Percentiles rank a stretch among this genome's conserved stretches.
Conservation (phyloP, 2,113 vertebrate species). For the Phainopepla nitens region DNA sequence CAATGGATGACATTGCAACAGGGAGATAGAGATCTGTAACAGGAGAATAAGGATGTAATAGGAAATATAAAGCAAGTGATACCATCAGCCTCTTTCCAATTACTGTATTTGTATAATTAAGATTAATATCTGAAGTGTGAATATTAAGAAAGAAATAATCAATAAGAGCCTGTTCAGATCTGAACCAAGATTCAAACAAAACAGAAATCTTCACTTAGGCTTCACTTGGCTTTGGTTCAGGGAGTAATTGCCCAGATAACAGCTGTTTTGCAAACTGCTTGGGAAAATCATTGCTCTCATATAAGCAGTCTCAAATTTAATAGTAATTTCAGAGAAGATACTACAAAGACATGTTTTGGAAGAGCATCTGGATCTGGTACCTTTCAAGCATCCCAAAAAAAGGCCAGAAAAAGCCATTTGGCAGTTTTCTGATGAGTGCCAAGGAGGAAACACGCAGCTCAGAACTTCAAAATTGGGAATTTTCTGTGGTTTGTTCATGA, state of each 20-base stretch:
- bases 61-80: not conserved
- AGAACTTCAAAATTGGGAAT: fast-evolving
- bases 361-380: not conserved
- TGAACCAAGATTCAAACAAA: not conserved
- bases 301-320: not conserved
- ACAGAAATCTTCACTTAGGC: not conserved
- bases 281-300: not conserved
- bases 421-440: not conserved
- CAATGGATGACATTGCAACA: not conserved
- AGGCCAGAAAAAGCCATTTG: not conserved
- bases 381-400: not conserved
- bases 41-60: not conserved
- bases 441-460: not conserved
- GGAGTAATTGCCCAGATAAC: not conserved
- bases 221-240: not conserved
- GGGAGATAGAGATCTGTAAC: not conserved
- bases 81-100: not conserved
- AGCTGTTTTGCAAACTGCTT: not conserved
- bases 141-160: not conserved
- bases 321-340: not conserved
- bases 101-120: not conserved
- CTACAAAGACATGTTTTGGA: not conserved
- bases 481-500: not conserved
- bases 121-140: not conserved
- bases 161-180: not conserved